phyloP scores from a whole-genome alignment of 2,113 vertebrate genomes.

The Brachypteracias leptosomus region DNA sequence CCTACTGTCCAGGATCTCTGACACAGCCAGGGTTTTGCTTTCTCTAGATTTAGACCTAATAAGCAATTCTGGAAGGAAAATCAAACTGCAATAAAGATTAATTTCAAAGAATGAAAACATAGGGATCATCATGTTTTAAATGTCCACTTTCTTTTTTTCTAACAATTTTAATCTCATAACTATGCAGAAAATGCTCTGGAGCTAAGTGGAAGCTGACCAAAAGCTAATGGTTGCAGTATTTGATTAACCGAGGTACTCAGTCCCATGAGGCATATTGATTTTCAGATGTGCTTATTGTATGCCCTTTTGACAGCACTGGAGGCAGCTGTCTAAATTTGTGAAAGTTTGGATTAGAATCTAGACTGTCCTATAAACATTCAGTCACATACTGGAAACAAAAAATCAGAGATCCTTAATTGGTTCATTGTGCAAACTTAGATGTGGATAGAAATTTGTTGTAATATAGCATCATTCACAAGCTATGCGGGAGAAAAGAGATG shows the following conservation, averaged over 20 bases:
- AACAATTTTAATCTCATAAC: neutral
- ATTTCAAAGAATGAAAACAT: neutral
- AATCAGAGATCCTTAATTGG: neutral
- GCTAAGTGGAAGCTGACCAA: neutral
- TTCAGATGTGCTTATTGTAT: neutral
- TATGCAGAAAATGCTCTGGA: neutral
- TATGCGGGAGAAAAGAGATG: neutral
- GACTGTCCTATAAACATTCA: neutral
- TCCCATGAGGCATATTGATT: neutral
- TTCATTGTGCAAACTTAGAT: neutral
- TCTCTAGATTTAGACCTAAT: neutral
- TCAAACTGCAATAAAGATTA: neutral
- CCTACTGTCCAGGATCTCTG: neutral
- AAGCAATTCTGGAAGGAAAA: neutral
- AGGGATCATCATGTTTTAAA: neutral
- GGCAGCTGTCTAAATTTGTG: neutral
- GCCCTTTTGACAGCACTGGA: neutral
- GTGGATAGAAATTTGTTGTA: neutral
- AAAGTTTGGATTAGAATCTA: slow-evolving; percentile 12
- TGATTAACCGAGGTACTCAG: neutral
- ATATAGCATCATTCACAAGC: neutral
- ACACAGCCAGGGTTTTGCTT: neutral
- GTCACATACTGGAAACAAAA: neutral
- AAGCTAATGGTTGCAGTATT: neutral
- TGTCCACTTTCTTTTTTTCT: neutral